Base-by-base conservation (phyloP, 2,113 vertebrate species). In the Hippocampus guttulatus region DNA sequence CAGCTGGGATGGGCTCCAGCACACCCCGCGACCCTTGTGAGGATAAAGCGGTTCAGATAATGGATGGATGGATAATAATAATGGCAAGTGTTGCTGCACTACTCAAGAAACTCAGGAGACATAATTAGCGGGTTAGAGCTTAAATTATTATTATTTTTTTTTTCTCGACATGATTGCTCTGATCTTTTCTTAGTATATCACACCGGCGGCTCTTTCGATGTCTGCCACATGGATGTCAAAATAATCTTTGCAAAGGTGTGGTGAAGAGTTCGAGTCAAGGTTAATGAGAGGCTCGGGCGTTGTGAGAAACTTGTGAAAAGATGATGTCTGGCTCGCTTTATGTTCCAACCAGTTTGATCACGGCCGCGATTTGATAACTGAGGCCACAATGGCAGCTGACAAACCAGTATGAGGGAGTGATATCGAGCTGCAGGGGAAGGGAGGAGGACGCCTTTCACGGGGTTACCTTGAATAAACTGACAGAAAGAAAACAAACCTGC, bases 221-320 rank as follows among this genome's bases (percentile, higher is more conserved):
- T 45, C 18, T 43, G 2, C 43, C 3, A 8, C 10, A n/a, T 25
- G n/a, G 8, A 15, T 73, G 57, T 67, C 69, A 76, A 73, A 66
- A 54, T 38, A 8, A 70, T 51, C 68, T 57, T n/a, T 27, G 0
- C 55, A 23, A 38, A 72, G 52, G 68, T 3, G 38, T 23, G 62
- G 62, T 43, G 69, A 9, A 55, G 57, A 84, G 82, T 80, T 88
- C 73, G 78, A 23, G 23, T 2, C 57, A 67, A 75, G 69, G 71
- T 73, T 41, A 72, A 62, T n/a, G 10, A 33, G 65, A 57, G 51
- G 16, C 43, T 16, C 23, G 57, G 61, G 67, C 52, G 18, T 62
- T 23, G 68, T 58, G 54, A 63, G 40, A 49, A 57, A 66, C 30
- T 8, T 71, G 70, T 41, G 23, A 52, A 45, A 33, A 38, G 41